Base-by-base conservation (phyloP, 2,113 vertebrate species). In the Periophthalmus modestus region DNA sequence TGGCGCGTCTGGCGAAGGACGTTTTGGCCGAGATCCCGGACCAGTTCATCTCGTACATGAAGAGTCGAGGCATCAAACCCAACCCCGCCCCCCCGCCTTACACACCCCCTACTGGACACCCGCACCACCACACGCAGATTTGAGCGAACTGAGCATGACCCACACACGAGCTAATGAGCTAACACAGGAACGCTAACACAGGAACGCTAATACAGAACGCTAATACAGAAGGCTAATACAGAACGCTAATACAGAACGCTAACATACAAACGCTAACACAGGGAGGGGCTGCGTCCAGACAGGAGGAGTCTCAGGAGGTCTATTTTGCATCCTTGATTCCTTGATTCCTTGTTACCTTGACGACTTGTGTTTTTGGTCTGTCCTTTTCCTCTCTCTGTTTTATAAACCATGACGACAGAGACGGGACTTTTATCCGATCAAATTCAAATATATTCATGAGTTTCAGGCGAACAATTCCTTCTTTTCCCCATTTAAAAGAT, bases 1-100 rank as follows among this genome's bases (percentile, higher is more conserved):
- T 98, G 96, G 96, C 96, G 0, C 94, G 96, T 59, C 92, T 98
- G 52, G 96, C 96, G 50, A 96, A 96, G 19, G 96, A 97, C 0
- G 96, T 98, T 72, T 94, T 98, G 71, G 96, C 96, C 0, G 96
- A 98, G 91, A 96, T 98, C 79, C 96, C 96, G 0, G 96, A 98
- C 81, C 96, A 98, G 91, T 95, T 97, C 81, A 95, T 97, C 87
- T 97, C 96, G 75, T 98, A 97, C 92, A 98, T 98, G 96, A 96
- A 96, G 89, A 94, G 83, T 59, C 88, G 79, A 14, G 92, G 95
- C 79, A 95, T 93, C 94, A 95, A 83, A 84, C 95, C 92, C 68
- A 95, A 88, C 82, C 95, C 93, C 0, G 93, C 83, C 0, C 94
- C 87, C 9, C 96, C 93, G 50, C 94, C 78, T 0, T 95, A 95